Percentiles rank a stretch among this genome's conserved stretches.
These are phyloP conservation scores for Euzophera pinguis DNA, from an alignment of 2,888 invertebrate species.

Conservation along the genomic window DNA sequence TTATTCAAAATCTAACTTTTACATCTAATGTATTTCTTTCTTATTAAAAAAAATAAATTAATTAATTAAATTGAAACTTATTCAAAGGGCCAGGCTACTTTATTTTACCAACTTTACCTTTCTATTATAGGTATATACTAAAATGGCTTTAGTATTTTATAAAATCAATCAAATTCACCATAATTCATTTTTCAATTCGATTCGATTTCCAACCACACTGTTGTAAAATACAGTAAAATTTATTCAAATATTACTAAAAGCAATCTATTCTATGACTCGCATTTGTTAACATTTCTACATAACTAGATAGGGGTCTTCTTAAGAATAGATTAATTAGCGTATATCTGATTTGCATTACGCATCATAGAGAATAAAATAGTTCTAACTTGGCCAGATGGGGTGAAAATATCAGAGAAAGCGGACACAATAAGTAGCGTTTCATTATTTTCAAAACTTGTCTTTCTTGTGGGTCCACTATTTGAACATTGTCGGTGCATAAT, in stretches of 20 bases:
- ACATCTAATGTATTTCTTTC: too few relatives aligned
- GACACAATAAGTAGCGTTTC: constrained; percentile 48
- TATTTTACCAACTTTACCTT: too few relatives aligned
- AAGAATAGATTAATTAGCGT: constrained; percentile 51
- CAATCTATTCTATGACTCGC: constrained; percentile 4
- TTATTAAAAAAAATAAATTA: too few relatives aligned
- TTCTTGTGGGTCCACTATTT: constrained; percentile 52
- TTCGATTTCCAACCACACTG: neutral
- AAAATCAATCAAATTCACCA: too few relatives aligned
- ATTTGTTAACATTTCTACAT: constrained; percentile 4
- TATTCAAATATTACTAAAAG: neutral
- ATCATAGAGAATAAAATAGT: constrained; percentile 40
- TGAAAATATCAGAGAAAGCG: constrained; percentile 60
- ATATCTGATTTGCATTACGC: constrained; percentile 40
- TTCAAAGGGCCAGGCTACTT: too few relatives aligned
- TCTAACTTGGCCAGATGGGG: constrained; percentile 37
- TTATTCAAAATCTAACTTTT: too few relatives aligned
- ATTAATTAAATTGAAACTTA: too few relatives aligned
- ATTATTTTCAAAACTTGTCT: constrained; percentile 66
- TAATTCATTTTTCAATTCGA: too few relatives aligned
- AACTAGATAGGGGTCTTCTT: constrained; percentile 15
- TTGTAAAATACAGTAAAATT: neutral
- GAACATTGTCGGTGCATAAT: constrained; percentile 60
- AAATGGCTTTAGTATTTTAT: too few relatives aligned
- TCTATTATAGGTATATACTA: too few relatives aligned